Conservation (phyloP, 2,797 vertebrate genomes). For the Odontamblyopus rebecca region DNA sequence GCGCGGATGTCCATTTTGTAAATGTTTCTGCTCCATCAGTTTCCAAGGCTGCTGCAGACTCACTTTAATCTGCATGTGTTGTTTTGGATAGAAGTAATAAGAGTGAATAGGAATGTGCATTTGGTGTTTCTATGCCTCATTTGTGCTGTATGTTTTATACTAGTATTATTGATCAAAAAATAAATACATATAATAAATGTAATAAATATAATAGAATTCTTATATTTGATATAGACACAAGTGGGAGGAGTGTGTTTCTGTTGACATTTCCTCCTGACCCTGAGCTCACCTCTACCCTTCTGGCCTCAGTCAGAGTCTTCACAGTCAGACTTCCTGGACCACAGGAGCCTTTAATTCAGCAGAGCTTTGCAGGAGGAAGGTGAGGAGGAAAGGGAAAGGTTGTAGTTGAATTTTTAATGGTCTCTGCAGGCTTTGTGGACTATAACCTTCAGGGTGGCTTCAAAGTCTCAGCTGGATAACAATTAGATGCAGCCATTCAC, state of each 20-base stretch:
- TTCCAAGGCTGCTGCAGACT: constrained; percentile 35
- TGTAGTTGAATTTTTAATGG: constrained; percentile 73
- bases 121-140: neutral
- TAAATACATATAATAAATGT: too few species aligned
- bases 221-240: neutral
- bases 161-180: neutral
- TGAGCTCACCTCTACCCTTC: constrained; percentile 19
- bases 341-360: constrained; percentile 47
- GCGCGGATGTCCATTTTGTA: constrained; percentile 51
- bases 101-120: constrained; percentile 9
- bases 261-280: constrained; percentile 41
- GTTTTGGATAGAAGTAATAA: constrained; percentile 13
- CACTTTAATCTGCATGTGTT: constrained; percentile 19
- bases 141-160: constrained; percentile 8
- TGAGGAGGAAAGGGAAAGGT: constrained; percentile 56
- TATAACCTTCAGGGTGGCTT: constrained; percentile 41
- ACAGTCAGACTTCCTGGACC: constrained; percentile 53
- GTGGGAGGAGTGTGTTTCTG: constrained; percentile 7
- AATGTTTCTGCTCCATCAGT: constrained; percentile 54
- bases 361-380: constrained; percentile 35
- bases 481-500: constrained; percentile 26
- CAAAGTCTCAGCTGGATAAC: constrained; percentile 45
- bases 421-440: constrained; percentile 46
- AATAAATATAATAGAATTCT: too few species aligned
- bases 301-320: constrained; percentile 46